phyloP scores from a whole-genome alignment of 1,140 invertebrate species.

The Leptonema lineaticorne region DNA sequence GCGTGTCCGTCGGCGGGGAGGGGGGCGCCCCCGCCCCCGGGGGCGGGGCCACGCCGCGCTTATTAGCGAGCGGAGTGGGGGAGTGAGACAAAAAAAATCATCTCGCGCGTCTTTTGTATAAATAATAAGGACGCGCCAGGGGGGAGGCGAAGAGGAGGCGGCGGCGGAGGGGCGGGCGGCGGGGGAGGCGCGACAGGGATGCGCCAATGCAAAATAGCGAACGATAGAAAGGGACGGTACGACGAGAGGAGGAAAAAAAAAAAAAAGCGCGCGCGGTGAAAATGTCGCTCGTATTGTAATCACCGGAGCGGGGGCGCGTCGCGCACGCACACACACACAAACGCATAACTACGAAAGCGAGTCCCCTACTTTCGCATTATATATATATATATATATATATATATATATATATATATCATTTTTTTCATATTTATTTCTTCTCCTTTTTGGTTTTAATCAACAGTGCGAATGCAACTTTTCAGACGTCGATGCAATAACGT shows the following conservation, averaged over 20 bases:
- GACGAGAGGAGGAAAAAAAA: constrained; percentile 2
- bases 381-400: too few species aligned
- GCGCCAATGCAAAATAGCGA: not conserved
- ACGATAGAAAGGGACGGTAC: not conserved
- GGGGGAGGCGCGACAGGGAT: not conserved
- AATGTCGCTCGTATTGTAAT: constrained; percentile 42
- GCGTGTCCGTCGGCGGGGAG: constrained; percentile 8
- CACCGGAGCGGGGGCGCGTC: constrained; percentile 19
- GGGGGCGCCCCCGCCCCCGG: constrained; percentile 22
- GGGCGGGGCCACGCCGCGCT: constrained; percentile 26
- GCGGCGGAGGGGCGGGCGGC: not conserved
- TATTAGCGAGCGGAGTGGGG: constrained; percentile 38
- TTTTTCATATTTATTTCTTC: too few species aligned
- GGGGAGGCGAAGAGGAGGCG: not conserved
- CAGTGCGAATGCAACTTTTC: too few species aligned
- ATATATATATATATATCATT: too few species aligned
- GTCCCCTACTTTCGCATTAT: too few species aligned
- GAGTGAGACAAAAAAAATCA: constrained; percentile 43
- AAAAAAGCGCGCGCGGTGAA: constrained; percentile 30
- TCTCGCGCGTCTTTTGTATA: constrained; percentile 43
- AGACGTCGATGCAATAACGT: too few species aligned
- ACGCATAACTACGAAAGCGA: too few species aligned
- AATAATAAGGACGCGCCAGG: constrained; percentile 37
- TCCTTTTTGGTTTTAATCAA: too few species aligned
- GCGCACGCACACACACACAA: not conserved